Conservation (phyloP, 2,888 invertebrate genomes). For the Dynastes tityus region DNA sequence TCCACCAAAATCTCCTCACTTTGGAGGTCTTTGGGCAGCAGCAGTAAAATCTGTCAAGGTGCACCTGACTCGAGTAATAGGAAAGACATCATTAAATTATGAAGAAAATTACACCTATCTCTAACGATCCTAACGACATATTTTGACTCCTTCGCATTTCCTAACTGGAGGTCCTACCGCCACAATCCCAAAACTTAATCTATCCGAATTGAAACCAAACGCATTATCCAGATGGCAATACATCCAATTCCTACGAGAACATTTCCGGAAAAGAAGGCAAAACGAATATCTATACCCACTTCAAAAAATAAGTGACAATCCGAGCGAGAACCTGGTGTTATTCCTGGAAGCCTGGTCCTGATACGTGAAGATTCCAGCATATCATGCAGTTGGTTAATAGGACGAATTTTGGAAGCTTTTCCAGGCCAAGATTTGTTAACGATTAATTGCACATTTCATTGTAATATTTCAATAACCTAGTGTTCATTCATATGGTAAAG, state of each 20-base stretch:
- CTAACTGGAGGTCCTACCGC: not conserved
- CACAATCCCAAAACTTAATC: not conserved
- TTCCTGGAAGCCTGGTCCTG: not conserved
- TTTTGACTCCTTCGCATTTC: not conserved
- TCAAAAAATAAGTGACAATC: not conserved
- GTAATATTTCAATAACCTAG: too few relatives aligned
- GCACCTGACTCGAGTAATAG: not conserved
- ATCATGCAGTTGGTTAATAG: not conserved
- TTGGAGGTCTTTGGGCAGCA: not conserved
- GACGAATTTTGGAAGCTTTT: not conserved
- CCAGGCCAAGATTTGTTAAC: not conserved
- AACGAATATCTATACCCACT: too few relatives aligned
- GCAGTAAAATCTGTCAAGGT: not conserved
- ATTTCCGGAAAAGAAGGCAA: too few relatives aligned
- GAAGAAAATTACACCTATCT: not conserved
- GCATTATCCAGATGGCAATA: not conserved
- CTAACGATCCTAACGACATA: not conserved
- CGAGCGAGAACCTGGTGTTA: not conserved
- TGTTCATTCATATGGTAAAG: too few relatives aligned
- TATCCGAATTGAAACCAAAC: not conserved
- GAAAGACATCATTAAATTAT: not conserved
- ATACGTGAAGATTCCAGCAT: not conserved
- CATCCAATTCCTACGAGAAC: too few relatives aligned
- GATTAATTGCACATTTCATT: too few relatives aligned
- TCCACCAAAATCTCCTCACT: not conserved